A percentile compares a stretch with the other conserved stretches of the same genome.
Conservation (phyloP, 1,140 invertebrate genomes). For the Euura saliciscinereae region DNA sequence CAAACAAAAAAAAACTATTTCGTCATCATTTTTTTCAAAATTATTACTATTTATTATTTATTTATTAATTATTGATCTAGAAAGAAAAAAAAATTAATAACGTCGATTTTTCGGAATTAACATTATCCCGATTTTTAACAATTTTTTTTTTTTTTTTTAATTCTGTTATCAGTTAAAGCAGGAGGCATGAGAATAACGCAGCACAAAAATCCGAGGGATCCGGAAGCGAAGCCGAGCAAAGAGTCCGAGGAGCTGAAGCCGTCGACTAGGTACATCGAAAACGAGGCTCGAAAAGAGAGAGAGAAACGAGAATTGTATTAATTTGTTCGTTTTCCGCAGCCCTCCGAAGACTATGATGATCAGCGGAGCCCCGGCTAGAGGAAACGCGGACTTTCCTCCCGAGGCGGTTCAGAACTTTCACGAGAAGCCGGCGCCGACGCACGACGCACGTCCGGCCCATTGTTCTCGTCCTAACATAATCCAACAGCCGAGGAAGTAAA, state of each 20-base stretch:
- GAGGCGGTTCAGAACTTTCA: constrained; percentile 83
- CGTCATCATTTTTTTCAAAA: too few relatives aligned
- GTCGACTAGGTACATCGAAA: constrained; percentile 45
- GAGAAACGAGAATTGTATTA: background rate
- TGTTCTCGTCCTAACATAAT: constrained; percentile 66
- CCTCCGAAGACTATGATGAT: constrained; percentile 79
- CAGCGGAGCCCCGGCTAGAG: constrained; percentile 78
- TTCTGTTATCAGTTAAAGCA: constrained; percentile 77
- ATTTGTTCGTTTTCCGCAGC: constrained; percentile 45
- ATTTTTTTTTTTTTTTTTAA: constrained; percentile 29
- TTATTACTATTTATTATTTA: too few relatives aligned
- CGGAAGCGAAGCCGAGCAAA: constrained; percentile 61
- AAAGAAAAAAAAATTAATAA: background rate
- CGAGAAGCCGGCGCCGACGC: constrained; percentile 74
- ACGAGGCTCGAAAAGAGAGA: background rate
- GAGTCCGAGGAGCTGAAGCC: constrained; percentile 51
- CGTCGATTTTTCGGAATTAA: background rate
- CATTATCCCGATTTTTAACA: too few relatives aligned
- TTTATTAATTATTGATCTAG: constrained; percentile 1
- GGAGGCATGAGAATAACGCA: constrained; percentile 92
- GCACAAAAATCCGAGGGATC: constrained; percentile 76
- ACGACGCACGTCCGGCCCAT: constrained; percentile 64
- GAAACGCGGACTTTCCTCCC: constrained; percentile 86
- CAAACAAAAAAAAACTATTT: background rate
- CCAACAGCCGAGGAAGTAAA: constrained; percentile 81